Percentiles rank a stretch among this genome's conserved stretches.
Evolutionary conservation across 2,888 invertebrate genomes (phyloP).

Genomic region (Epirrita christyi): DNA sequence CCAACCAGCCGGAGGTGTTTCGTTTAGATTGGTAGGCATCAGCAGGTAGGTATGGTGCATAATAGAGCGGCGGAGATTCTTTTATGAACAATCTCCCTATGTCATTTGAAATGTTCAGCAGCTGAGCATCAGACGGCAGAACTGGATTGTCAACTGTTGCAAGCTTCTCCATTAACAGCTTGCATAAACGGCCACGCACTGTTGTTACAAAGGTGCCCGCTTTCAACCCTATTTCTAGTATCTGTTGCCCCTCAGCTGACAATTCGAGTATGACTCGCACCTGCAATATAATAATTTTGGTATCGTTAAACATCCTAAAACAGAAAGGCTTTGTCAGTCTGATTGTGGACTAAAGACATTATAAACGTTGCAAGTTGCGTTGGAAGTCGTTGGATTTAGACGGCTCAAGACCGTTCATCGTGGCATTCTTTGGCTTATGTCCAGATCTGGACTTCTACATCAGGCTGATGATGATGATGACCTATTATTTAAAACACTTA

Average conservation of each 20-base stretch:
- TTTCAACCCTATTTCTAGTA: not conserved
- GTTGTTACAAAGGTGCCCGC: not conserved
- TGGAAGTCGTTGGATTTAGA: too few species aligned
- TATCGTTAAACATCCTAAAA: not conserved
- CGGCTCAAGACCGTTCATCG: too few species aligned
- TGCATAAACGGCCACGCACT: not conserved
- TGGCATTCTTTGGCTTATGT: too few species aligned
- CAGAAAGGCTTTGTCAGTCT: not conserved
- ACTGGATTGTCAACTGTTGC: not conserved
- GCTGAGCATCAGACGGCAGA: not conserved
- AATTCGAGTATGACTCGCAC: not conserved
- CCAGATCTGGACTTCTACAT: too few species aligned
- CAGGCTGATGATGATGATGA: too few species aligned
- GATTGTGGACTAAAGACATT: too few species aligned
- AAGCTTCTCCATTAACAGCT: not conserved
- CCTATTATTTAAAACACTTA: too few species aligned
- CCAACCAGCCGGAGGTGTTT: not conserved
- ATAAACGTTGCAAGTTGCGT: too few species aligned
- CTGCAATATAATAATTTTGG: not conserved
- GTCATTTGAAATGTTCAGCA: not conserved
- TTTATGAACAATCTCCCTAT: not conserved
- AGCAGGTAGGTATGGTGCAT: not conserved
- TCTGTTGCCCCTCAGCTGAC: not conserved
- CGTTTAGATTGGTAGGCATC: not conserved
- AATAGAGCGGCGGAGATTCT: not conserved